These are phyloP conservation scores for Bombus breviceps DNA, from an alignment of 1,140 invertebrate species.

Conservation along the genomic window DNA sequence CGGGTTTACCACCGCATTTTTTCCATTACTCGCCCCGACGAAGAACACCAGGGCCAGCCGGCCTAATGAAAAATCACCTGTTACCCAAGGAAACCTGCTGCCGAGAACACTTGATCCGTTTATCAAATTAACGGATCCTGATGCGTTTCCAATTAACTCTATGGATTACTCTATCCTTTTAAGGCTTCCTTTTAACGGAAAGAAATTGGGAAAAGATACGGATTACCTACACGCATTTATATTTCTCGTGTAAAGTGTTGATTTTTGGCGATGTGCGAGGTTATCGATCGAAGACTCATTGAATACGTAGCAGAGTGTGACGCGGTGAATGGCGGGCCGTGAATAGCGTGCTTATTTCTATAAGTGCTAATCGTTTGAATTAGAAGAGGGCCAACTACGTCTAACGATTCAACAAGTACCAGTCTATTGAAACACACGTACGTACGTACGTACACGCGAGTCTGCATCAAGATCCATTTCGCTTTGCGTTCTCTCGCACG, in stretches of 20 bases:
- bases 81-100: conserved; percentile 22
- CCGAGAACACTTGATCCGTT: conserved; percentile 9
- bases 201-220: background rate
- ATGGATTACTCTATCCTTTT: background rate
- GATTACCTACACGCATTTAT: too few relatives aligned
- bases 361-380: conserved; percentile 20
- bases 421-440: background rate
- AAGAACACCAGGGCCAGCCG: background rate
- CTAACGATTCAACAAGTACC: conserved; percentile 27
- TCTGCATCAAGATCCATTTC: conserved; percentile 1
- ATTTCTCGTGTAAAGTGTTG: too few relatives aligned
- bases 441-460: background rate
- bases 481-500: background rate
- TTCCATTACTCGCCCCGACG: conserved; percentile 35
- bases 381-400: background rate
- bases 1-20: conserved; percentile 12
- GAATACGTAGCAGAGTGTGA: background rate
- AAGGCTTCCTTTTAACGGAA: background rate
- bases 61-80: conserved; percentile 52
- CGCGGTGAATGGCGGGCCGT: background rate
- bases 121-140: conserved; percentile 17
- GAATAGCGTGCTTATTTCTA: background rate
- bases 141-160: conserved; percentile 5
- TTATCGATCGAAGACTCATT: too few relatives aligned
- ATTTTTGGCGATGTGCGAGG: too few relatives aligned